phyloP scores from a whole-genome alignment of 2,888 invertebrate genomes.

The Heteromyza rotundicornis region DNA sequence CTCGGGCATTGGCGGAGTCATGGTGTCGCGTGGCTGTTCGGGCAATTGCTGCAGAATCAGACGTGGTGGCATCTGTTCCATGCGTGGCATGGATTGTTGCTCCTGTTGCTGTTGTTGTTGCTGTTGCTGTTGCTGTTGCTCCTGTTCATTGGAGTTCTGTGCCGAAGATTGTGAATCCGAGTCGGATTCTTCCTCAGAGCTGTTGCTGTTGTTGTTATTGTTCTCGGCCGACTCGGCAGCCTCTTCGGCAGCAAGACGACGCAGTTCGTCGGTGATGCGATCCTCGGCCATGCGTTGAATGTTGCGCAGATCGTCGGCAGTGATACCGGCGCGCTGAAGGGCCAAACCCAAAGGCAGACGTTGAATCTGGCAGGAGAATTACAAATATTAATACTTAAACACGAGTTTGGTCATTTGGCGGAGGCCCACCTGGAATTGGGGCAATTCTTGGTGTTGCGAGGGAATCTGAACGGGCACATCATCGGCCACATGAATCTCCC shows the following conservation, averaged over 20 bases:
- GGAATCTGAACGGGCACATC: constrained; percentile 58
- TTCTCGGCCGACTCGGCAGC: constrained; percentile 49
- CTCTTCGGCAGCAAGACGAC: constrained; percentile 56
- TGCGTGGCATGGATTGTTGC: constrained; percentile 37
- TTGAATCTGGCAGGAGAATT: constrained; percentile 47
- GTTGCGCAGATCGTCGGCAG: constrained; percentile 61
- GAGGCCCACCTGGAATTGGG: constrained; percentile 42
- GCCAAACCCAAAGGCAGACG: constrained; percentile 60
- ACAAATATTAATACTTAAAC: background rate
- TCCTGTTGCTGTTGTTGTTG: constrained; percentile 36
- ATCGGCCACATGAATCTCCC: constrained; percentile 59
- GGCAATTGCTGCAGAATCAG: constrained; percentile 57
- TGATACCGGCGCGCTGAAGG: constrained; percentile 61
- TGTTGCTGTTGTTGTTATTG: constrained; percentile 39
- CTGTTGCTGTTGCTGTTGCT: constrained; percentile 49
- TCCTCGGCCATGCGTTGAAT: constrained; percentile 63
- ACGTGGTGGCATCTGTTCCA: constrained; percentile 43
- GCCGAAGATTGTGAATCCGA: constrained; percentile 29
- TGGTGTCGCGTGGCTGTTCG: constrained; percentile 58
- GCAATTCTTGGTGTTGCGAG: constrained; percentile 48
- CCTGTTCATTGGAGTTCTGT: constrained; percentile 35
- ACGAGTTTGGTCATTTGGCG: background rate
- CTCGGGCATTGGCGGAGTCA: constrained; percentile 60
- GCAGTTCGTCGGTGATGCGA: constrained; percentile 59
- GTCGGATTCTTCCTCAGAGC: constrained; percentile 47